Conservation (phyloP, 2,113 vertebrate genomes). For the Myanophis thanlyinensis region DNA sequence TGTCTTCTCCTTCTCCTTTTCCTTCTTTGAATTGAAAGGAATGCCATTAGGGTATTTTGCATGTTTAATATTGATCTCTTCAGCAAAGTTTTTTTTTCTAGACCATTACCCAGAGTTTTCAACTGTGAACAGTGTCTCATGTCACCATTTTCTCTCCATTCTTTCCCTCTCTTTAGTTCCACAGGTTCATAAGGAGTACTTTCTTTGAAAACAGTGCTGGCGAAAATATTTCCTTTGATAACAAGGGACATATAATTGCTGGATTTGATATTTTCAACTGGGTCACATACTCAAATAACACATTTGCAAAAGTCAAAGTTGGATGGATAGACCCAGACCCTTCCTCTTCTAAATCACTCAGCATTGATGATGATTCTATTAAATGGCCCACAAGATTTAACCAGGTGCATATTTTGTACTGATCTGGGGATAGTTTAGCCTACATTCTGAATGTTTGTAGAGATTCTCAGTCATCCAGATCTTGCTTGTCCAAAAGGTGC, state of each 20-base stretch:
- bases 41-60: background rate
- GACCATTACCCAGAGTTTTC: background rate
- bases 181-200: background rate
- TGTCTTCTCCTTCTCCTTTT: background rate
- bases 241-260: background rate
- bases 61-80: background rate
- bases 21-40: too few relatives aligned
- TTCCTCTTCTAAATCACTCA: background rate
- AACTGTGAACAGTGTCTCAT: background rate
- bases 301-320: background rate
- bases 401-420: background rate
- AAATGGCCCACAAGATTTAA: background rate
- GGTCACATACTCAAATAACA: background rate
- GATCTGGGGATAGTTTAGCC: background rate
- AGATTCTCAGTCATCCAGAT: too few relatives aligned
- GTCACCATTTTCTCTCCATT: background rate
- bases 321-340: background rate
- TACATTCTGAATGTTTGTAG: background rate
- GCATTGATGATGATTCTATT: background rate
- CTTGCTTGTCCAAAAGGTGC: too few relatives aligned
- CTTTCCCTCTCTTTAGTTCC: background rate
- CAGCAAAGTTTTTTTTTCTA: background rate
- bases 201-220: background rate
- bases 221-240: background rate
- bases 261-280: background rate